Evolutionary conservation across 2,113 vertebrate genomes (phyloP), one percentile per base, ranked within the genome.

Genomic region (Calonectris borealis): DNA sequence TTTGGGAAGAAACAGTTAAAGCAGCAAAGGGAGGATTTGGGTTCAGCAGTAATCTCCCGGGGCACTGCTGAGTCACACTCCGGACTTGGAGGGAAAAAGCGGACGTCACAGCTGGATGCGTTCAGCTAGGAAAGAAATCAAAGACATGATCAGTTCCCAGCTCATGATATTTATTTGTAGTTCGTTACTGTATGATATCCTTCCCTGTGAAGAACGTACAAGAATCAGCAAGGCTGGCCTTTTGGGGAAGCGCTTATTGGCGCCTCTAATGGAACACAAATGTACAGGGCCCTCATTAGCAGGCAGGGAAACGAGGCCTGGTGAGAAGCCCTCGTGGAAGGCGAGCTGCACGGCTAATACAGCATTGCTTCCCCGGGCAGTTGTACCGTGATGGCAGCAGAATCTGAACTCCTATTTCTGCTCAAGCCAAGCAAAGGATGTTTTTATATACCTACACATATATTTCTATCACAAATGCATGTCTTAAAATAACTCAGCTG

Each of bases 41-140:
- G 60, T 72, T 62, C 96, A 90, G 88, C 52, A 88, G 73, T 89
- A 79, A 66, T 78, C 97, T 96, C 60, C 2, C 1, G 16, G 60
- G 93, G 54, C 85, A 31, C 40, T 90, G 91, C 93, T 97, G 97
- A 98, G 93, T 97, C 97, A 97, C 38, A 15, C 2, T 66, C 90
- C 7, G n/a, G 86, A 2, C 1, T 32, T 24, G 40, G 44, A 81
- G 65, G n/a, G 85, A 82, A 92, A 88, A 84, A 85, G 52, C 3
- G 24, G 20, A 34, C 11, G 16, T 86, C 96, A 75, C 32, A 64
- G 96, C 66, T 94, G 93, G 85, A 68, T 44, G n/a, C 1, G 5
- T 83, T 87, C 94, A 93, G 31, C 27, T 55, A 90, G 94, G 51
- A 62, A 90, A 86, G 91, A 92, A 94, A 92, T 80, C 61, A 94